phyloP scores from a whole-genome alignment of 1,140 invertebrate species.

The Magallana ariakensis region DNA sequence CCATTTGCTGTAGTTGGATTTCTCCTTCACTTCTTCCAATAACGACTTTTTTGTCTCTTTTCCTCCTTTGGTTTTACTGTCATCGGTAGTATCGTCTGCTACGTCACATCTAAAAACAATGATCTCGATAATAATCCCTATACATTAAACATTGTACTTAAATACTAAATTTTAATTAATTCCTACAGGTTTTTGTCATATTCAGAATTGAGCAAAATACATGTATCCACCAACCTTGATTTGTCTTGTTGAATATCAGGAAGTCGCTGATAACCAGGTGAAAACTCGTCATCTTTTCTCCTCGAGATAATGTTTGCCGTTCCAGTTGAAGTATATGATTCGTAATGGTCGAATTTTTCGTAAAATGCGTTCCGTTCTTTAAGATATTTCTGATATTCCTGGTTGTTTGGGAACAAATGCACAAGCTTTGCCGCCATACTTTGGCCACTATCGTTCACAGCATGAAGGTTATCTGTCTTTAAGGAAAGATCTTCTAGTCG shows the following conservation, averaged over 20 bases:
- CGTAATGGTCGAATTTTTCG: slow-evolving; percentile 42
- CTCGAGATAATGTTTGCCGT: neutral
- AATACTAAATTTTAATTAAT: neutral
- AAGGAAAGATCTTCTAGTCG: slow-evolving; percentile 48
- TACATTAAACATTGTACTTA: neutral
- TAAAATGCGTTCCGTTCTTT: slow-evolving; percentile 47
- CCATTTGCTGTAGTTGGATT: slow-evolving; percentile 57
- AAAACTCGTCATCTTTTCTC: neutral
- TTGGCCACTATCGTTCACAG: neutral
- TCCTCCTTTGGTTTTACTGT: neutral
- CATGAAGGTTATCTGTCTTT: slow-evolving; percentile 5
- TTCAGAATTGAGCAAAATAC: no score
- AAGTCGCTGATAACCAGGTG: neutral
- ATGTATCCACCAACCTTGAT: neutral
- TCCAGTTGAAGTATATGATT: neutral
- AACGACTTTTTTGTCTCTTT: slow-evolving; percentile 48
- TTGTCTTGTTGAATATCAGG: neutral
- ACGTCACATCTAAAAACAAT: neutral
- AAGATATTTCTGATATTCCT: slow-evolving; percentile 48
- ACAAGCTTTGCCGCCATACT: neutral
- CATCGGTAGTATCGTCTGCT: neutral
- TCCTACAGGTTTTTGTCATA: no score
- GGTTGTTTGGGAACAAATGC: neutral
- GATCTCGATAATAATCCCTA: neutral
- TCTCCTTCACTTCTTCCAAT: slow-evolving; percentile 52